phyloP scores from a whole-genome alignment of 2,113 vertebrate genomes.

The Myiozetetes cayanensis region DNA sequence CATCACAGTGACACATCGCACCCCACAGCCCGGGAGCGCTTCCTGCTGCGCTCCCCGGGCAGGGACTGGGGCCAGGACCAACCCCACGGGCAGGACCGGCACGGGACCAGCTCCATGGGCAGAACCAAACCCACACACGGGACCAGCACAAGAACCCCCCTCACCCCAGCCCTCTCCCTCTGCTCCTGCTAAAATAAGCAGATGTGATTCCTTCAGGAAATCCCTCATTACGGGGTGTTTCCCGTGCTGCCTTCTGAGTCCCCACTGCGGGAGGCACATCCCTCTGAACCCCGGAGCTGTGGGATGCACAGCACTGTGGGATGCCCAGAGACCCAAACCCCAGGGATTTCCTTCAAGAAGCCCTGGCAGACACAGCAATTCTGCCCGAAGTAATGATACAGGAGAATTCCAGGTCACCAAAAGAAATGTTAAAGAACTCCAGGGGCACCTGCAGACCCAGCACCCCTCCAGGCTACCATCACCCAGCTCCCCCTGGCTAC shows the following conservation, averaged over 20 bases:
- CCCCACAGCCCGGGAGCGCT: not conserved
- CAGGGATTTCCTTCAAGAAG: not conserved
- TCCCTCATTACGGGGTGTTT: rapidly evolving
- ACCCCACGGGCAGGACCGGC: not conserved
- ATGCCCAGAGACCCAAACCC: not conserved
- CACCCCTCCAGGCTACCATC: not conserved
- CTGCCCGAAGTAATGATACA: rapidly evolving
- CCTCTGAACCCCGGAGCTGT: rapidly evolving
- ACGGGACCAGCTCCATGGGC: rapidly evolving
- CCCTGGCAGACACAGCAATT: not conserved
- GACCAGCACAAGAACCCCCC: not conserved
- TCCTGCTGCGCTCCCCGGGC: rapidly evolving
- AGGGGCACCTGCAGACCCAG: not conserved
- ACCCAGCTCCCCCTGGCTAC: not conserved
- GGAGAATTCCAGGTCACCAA: not conserved
- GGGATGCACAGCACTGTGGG: not conserved
- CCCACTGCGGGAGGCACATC: rapidly evolving
- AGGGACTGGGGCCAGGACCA: not conserved
- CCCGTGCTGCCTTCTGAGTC: not conserved
- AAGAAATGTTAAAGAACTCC: rapidly evolving
- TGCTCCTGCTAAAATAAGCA: not conserved
- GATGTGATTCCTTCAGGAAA: not conserved
- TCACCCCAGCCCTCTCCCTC: not conserved
- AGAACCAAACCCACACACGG: too few relatives aligned
- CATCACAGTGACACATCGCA: not conserved